Evolutionary conservation across 2,888 invertebrate species (phyloP).

Genomic region (Proisotoma minuta): DNA sequence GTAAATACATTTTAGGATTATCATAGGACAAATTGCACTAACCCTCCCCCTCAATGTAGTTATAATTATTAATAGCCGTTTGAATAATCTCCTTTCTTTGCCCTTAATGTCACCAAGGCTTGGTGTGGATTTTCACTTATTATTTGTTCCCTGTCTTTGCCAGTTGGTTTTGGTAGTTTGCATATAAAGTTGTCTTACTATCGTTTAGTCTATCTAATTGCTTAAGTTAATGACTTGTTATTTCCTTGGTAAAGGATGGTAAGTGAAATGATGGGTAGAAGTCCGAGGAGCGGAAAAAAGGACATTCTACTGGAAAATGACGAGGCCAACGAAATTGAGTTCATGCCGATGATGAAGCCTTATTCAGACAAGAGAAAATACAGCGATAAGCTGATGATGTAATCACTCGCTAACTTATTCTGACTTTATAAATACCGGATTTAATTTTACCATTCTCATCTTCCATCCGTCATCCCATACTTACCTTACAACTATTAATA

Average conservation of each 20-base stretch:
- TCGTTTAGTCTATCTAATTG: neutral
- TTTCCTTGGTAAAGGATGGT: constrained; percentile 38
- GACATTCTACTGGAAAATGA: constrained; percentile 39
- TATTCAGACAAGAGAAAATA: neutral
- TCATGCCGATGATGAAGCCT: constrained; percentile 33
- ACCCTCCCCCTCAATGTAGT: no score
- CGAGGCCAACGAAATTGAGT: constrained; percentile 41
- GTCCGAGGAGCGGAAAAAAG: constrained; percentile 33
- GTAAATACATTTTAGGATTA: no score
- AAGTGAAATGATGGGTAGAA: constrained; percentile 45
- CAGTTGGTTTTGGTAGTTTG: neutral
- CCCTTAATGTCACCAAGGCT: no score
- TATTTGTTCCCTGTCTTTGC: neutral
- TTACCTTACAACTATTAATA: no score
- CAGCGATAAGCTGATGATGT: neutral
- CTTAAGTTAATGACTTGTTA: neutral
- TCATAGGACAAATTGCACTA: no score
- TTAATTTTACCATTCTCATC: no score
- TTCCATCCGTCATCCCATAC: no score
- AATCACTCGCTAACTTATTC: no score
- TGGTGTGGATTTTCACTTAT: no score
- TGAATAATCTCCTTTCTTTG: no score
- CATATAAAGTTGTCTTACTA: neutral
- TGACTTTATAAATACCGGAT: no score
- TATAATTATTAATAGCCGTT: no score